Evolutionary conservation across 2,797 vertebrate genomes (phyloP), one percentile per base, ranked within the genome.

Genomic region (Eurystomus glaucurus): DNA sequence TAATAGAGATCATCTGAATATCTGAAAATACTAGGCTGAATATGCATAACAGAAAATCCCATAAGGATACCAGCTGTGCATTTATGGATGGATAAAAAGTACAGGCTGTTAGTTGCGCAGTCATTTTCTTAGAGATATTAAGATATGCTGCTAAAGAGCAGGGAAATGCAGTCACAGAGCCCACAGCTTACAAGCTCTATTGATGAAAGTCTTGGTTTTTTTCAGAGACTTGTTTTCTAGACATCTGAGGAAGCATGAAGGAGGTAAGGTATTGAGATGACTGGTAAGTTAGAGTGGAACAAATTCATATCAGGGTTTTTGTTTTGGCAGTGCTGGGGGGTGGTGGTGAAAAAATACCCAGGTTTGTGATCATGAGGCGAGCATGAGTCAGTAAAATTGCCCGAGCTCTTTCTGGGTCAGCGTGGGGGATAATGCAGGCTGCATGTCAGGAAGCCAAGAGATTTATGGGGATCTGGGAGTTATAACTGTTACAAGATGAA

Each of bases 21-120:
- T 84, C 58, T 82, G 58, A 92, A 95, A 97, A 86, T 52, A 18
- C 21, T 79, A 57, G 60, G 11, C 54, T 87, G 80, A 93, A 90
- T 87, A 81, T 45, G n/a, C 74, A 79, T 82, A 90, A 91, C 48
- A 88, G 62, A 95, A 93, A 74, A 90, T 82, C 62, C 88, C 66
- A 65, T 60, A 66, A 93, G 91, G 83, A 90, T 82, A 61, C 62
- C 91, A 95, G 90, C 80, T 97, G 91, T 74, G 70, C 35, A 57
- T 90, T 94, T 88, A 86, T 69, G 54, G 83, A 82, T 93, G 70
- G 80, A 79, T 85, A 83, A 93, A 93, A 95, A 96, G 50, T 90
- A 88, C 33, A 87, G 85, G 26, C 83, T 94, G 54, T 76, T 82
- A 39, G 74, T 33, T 79, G 70, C 61, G 70, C 70, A 96, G 79